A percentile compares a stretch with the other conserved stretches of the same genome.
phyloP scores from a whole-genome alignment of 2,888 invertebrate genomes.

The Chalcis sispes region DNA sequence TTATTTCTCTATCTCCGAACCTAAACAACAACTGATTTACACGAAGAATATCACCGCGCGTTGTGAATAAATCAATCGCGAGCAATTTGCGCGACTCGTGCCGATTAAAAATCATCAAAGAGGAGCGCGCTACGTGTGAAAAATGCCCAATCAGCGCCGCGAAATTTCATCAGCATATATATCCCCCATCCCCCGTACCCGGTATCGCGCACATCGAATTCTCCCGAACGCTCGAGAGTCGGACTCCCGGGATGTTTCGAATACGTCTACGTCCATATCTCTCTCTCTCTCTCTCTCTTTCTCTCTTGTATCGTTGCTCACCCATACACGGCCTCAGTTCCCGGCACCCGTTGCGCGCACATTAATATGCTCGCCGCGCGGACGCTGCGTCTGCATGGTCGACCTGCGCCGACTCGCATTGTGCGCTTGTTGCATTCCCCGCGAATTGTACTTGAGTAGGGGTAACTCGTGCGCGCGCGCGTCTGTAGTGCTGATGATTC shows the following conservation, averaged over 20 bases:
- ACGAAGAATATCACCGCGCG: too few relatives aligned
- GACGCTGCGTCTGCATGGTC: not conserved
- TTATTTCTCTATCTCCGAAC: too few relatives aligned
- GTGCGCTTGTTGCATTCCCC: constrained; percentile 31
- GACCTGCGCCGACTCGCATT: constrained; percentile 32
- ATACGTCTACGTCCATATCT: too few relatives aligned
- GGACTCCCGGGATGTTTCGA: constrained; percentile 17
- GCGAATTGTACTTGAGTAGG: too few relatives aligned
- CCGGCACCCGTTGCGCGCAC: not conserved
- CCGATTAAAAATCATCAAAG: too few relatives aligned
- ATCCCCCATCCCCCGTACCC: too few relatives aligned
- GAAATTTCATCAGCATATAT: constrained; percentile 22
- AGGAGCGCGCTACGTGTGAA: too few relatives aligned
- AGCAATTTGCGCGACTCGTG: too few relatives aligned
- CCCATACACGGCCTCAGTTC: not conserved
- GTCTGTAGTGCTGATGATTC: too few relatives aligned
- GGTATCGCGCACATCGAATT: constrained; percentile 22
- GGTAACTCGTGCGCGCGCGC: not conserved
- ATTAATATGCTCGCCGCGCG: constrained; percentile 41
- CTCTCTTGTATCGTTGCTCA: not conserved
- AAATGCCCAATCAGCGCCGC: not conserved
- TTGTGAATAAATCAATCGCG: too few relatives aligned
- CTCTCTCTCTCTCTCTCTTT: too few relatives aligned
- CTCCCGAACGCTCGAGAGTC: not conserved
- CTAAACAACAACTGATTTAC: too few relatives aligned